Percentiles rank a stretch among this genome's conserved stretches.
Conservation (phyloP, 2,113 vertebrate genomes). For the Prietella phreatophila region DNA sequence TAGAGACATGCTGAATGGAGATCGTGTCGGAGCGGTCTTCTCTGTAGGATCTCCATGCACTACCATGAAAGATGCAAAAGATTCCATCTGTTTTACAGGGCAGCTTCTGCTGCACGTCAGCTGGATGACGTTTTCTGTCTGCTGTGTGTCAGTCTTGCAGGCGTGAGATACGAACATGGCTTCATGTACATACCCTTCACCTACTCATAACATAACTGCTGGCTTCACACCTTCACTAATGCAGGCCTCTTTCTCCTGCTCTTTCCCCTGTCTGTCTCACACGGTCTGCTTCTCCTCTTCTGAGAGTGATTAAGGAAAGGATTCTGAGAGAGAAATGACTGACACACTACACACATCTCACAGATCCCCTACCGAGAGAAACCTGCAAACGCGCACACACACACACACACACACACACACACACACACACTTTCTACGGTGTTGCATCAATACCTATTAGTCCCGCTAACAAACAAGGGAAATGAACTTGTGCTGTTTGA, state of each 20-base stretch:
- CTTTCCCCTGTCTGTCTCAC: background rate
- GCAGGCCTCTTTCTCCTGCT: background rate
- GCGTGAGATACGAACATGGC: background rate
- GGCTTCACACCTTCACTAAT: slow-evolving; percentile 20
- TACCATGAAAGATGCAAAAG: slow-evolving; percentile 8
- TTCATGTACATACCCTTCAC: slow-evolving; percentile 15
- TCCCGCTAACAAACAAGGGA: slow-evolving; percentile 41
- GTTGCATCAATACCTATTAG: slow-evolving; percentile 41
- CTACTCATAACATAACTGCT: slow-evolving; percentile 3
- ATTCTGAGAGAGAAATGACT: background rate
- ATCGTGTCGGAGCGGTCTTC: background rate
- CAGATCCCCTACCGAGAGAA: background rate
- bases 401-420: too few species aligned
- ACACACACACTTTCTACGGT: slow-evolving; percentile 11
- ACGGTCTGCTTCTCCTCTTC: background rate
- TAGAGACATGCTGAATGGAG: background rate
- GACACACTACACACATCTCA: slow-evolving; percentile 16
- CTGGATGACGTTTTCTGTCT: slow-evolving; percentile 14
- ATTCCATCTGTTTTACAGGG: background rate
- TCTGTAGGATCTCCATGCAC: background rate
- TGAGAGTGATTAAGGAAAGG: slow-evolving; percentile 21
- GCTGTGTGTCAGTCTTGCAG: slow-evolving; percentile 7
- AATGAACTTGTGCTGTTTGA: slow-evolving; percentile 42
- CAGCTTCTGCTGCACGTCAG: slow-evolving; percentile 1
- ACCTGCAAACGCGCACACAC: background rate